These are phyloP conservation scores for Plebejus anna DNA, from an alignment of 2,888 invertebrate species.

Conservation along the genomic window DNA sequence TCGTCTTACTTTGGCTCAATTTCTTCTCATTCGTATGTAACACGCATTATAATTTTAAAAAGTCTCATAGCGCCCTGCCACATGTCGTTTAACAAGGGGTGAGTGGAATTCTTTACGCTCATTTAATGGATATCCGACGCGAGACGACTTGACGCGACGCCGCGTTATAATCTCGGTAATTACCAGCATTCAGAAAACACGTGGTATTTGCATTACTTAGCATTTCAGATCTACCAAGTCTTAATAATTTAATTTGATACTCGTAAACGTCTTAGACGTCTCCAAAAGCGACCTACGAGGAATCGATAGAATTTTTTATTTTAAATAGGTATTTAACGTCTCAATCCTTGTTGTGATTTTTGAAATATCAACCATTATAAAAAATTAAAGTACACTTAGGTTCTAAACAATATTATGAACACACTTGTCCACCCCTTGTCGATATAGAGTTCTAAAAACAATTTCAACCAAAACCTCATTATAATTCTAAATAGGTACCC, in stretches of 20 bases:
- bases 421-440: not conserved
- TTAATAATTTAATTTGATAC: not conserved
- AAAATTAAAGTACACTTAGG: too few species aligned
- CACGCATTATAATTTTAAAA: not conserved
- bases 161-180: slow-evolving; percentile 68
- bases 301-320: too few species aligned
- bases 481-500: not conserved
- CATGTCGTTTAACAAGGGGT: slow-evolving; percentile 54
- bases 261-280: not conserved
- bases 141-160: slow-evolving; percentile 37
- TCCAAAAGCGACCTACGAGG: too few species aligned
- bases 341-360: too few species aligned
- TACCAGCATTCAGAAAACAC: slow-evolving; percentile 50
- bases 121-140: slow-evolving; percentile 64
- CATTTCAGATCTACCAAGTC: slow-evolving; percentile 42
- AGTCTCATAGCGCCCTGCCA: slow-evolving; percentile 36
- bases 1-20: not conserved
- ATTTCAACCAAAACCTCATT: not conserved
- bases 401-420: not conserved
- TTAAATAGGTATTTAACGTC: too few species aligned
- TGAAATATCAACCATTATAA: too few species aligned
- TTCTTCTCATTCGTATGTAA: not conserved
- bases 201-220: slow-evolving; percentile 54
- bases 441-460: not conserved
- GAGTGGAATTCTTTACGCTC: slow-evolving; percentile 62